These are phyloP conservation scores for Ganaspis brasiliensis DNA, from an alignment of 2,888 invertebrate genomes.

Conservation along the genomic window DNA sequence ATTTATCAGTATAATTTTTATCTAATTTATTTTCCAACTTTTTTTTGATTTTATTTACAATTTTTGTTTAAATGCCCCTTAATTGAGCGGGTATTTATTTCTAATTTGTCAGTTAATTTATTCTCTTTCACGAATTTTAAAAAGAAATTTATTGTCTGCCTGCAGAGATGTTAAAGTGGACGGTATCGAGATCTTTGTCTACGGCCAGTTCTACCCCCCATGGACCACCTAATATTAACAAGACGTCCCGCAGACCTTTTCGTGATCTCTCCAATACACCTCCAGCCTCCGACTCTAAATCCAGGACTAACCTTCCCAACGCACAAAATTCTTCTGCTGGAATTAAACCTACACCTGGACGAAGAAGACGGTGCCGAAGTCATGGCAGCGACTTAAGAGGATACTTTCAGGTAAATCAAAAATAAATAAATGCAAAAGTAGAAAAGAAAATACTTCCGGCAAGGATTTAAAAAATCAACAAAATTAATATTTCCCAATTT, in stretches of 20 bases:
- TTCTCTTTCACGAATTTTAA: not conserved
- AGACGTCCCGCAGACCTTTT: slow-evolving; percentile 74
- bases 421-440: no score
- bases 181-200: slow-evolving; percentile 79
- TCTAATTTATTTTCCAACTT: no score
- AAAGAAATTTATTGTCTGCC: slow-evolving; percentile 1
- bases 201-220: slow-evolving; percentile 77
- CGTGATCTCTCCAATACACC: slow-evolving; percentile 79
- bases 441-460: not conserved
- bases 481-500: not conserved
- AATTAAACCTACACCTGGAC: slow-evolving; percentile 65
- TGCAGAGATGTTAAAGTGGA: slow-evolving; percentile 79
- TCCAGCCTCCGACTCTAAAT: slow-evolving; percentile 68
- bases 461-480: not conserved
- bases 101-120: no score
- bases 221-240: slow-evolving; percentile 67
- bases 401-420: slow-evolving; percentile 77
- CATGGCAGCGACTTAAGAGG: slow-evolving; percentile 76
- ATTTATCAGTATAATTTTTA: no score
- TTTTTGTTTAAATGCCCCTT: no score
- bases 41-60: no score
- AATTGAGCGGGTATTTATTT: no score
- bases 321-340: slow-evolving; percentile 53
- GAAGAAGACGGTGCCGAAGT: slow-evolving; percentile 75
- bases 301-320: slow-evolving; percentile 57